Percentiles rank a stretch among this genome's conserved stretches.
These are phyloP conservation scores for Seriola dumerili DNA, from an alignment of 2,113 vertebrate species.

Conservation along the genomic window DNA sequence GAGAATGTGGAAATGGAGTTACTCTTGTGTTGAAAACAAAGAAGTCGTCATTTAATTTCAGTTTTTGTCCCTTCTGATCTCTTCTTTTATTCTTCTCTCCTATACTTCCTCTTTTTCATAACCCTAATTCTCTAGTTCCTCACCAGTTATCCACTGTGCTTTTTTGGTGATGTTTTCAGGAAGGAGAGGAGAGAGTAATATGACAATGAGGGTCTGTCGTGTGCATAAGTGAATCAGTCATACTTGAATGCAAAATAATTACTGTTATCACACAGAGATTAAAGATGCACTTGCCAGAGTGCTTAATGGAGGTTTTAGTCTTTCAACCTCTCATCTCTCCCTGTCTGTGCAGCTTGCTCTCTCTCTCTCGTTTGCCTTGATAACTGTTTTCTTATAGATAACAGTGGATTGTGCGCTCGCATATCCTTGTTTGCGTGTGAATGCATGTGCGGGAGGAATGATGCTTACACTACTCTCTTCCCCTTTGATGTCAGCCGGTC, in stretches of 20 bases:
- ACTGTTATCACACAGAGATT: slow-evolving; percentile 35
- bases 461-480: not conserved
- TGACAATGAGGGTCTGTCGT: not conserved
- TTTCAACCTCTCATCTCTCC: slow-evolving; percentile 13
- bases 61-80: not conserved
- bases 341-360: slow-evolving; percentile 9
- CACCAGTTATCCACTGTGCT: not conserved
- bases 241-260: slow-evolving; percentile 40
- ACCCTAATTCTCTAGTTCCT: not conserved
- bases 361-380: not conserved
- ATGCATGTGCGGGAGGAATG: not conserved
- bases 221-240: slow-evolving; percentile 24
- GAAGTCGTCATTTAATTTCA: not conserved
- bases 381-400: not conserved
- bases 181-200: not conserved
- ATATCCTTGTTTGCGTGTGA: not conserved
- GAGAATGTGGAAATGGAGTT: not conserved
- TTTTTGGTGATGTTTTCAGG: slow-evolving; percentile 1
- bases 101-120: not conserved
- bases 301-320: slow-evolving; percentile 29
- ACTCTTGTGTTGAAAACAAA: not conserved
- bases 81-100: not conserved
- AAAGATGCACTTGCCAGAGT: slow-evolving; percentile 28
- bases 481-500: not conserved
- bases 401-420: not conserved